Percentiles rank a stretch among this genome's conserved stretches.
phyloP scores from a whole-genome alignment of 2,797 vertebrate species.

The Holocentrus rufus region DNA sequence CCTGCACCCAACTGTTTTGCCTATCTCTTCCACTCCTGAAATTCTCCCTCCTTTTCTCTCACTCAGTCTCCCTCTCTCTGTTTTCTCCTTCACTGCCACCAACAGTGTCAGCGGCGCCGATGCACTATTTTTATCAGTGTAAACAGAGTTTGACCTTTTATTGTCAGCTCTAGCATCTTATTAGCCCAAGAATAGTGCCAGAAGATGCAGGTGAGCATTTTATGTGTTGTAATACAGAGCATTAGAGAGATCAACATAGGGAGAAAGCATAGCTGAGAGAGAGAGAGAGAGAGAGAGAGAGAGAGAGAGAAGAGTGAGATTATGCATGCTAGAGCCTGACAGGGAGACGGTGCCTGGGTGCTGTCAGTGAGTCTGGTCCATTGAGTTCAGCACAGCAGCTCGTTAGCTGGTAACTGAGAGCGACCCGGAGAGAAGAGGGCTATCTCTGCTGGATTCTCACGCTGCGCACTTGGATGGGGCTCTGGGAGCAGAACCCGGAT shows the following conservation, averaged over 20 bases:
- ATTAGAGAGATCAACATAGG: constrained; percentile 2
- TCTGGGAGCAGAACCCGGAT: constrained; percentile 79
- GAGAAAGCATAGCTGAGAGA: constrained; percentile 68
- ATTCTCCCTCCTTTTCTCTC: constrained; percentile 3
- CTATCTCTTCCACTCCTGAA: constrained; percentile 23
- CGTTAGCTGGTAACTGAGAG: neutral
- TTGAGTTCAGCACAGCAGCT: constrained; percentile 13
- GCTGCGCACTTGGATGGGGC: constrained; percentile 78
- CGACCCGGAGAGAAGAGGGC: constrained; percentile 49
- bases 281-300: constrained; percentile 64
- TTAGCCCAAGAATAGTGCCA: constrained; percentile 59
- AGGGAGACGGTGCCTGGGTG: constrained; percentile 48
- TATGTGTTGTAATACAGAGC: constrained; percentile 52
- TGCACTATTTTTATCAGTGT: constrained; percentile 37
- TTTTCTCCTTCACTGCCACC: constrained; percentile 1
- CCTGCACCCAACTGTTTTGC: constrained; percentile 21
- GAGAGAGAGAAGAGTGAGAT: constrained; percentile 44
- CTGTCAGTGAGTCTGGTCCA: constrained; percentile 41
- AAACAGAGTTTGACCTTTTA: constrained; percentile 49
- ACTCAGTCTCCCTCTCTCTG: neutral
- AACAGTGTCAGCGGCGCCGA: constrained; percentile 39
- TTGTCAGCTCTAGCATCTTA: constrained; percentile 32
- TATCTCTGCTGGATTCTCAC: constrained; percentile 80
- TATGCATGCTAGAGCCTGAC: constrained; percentile 28
- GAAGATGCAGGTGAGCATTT: constrained; percentile 47